Base-by-base conservation (phyloP, 2,888 invertebrate genomes). In the Drosophila lutescens region DNA sequence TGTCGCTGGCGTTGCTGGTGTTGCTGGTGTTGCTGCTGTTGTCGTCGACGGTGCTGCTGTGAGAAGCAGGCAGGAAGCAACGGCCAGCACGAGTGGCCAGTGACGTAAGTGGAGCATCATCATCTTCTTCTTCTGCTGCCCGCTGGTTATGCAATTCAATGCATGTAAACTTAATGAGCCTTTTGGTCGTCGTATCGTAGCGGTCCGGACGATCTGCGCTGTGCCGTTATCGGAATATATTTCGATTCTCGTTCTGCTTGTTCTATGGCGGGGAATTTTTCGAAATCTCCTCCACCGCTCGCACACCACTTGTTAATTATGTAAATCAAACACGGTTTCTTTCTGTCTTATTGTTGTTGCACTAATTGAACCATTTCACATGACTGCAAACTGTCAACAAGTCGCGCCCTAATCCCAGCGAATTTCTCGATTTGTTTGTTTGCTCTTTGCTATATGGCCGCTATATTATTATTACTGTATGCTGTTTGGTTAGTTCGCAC, bases 81-180 rank as follows among this genome's bases (percentile, higher is more conserved):
- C 89, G 79, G 90, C 82, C 88, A 86, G 59, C 67, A 85, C 76
- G 79, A 81, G 86, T 84, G 85, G 79, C 83, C 87, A 80, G 66
- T 88, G 88, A 89, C 76, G 89, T 78, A 90, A 90, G 66, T 89
- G 83, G 83, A 88, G 80, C 90, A 90, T 80, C 79, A 80, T 68
- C 91, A 85, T 90, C 72, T 43, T 43, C 72, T 20, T 43, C 36
- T n/a, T 38, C 43, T 78, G 53, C 43, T 70, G 57, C 51, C 49
- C 17, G 40, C 71, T 68, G 56, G 72, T 75, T 79, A 76, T 81
- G 77, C 74, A 76, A 70, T 78, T 69, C 79, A 65, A 69, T 77
- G 80, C 80, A 71, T 76, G 74, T 73, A 79, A 63, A 51, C 70
- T 74, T 78, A 83, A 83, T 86, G 80, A 78, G 67, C 58, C 62